phyloP scores from a whole-genome alignment of 2,888 invertebrate species.

The Agriopis leucophaearia region DNA sequence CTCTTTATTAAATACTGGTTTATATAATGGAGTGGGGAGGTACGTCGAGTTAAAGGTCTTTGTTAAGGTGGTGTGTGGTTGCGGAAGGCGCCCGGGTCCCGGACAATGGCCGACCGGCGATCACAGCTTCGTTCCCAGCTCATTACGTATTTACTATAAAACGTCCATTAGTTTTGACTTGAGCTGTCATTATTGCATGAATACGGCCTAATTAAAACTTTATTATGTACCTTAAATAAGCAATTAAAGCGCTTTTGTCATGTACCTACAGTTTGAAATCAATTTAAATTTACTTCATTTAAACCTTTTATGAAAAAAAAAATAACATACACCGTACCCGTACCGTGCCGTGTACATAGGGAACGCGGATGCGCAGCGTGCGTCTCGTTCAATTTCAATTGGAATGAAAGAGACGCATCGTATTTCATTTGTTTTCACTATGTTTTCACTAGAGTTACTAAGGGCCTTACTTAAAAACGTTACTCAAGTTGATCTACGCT shows the following conservation, averaged over 20 bases:
- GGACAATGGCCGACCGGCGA: conserved; percentile 81
- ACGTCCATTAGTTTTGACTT: conserved; percentile 67
- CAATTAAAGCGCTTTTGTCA: neutral
- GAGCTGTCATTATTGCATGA: conserved; percentile 20
- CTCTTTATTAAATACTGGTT: conserved; percentile 50
- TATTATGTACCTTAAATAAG: neutral
- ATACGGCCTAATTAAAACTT: conserved; percentile 14
- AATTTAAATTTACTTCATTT: no score
- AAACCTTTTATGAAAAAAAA: no score
- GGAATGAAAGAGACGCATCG: no score
- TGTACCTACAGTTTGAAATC: no score
- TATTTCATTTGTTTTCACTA: no score
- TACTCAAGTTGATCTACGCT: no score
- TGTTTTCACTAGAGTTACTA: no score
- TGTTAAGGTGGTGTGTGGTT: conserved; percentile 63
- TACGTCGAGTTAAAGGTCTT: conserved; percentile 66
- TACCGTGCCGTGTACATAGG: no score
- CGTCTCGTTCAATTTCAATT: no score
- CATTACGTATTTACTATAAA: conserved; percentile 82
- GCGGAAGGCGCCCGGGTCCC: conserved; percentile 77
- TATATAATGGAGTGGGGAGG: conserved; percentile 58
- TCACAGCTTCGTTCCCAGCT: conserved; percentile 80
- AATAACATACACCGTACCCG: no score
- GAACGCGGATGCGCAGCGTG: no score
- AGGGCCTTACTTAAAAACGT: no score